Conservation (phyloP, 2,888 invertebrate genomes). For the Sesamia inferens region DNA sequence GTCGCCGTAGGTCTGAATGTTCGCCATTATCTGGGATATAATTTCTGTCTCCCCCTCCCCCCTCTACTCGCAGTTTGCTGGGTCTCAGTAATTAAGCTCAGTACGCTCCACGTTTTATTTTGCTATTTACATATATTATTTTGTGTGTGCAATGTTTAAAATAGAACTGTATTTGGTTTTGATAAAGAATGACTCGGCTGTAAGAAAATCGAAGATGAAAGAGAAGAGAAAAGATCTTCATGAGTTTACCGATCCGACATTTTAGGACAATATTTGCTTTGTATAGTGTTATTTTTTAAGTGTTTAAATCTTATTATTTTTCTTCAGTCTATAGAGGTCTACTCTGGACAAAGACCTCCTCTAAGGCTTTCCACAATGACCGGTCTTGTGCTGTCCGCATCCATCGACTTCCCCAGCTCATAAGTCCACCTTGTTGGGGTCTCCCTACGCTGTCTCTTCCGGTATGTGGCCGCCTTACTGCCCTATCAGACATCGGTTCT, state of each 20-base stretch:
- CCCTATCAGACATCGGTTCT: too few species aligned
- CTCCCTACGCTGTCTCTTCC: too few species aligned
- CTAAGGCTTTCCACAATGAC: too few species aligned
- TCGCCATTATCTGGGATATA: conserved; percentile 75
- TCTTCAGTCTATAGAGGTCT: too few species aligned
- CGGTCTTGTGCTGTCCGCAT: too few species aligned
- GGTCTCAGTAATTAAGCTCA: conserved; percentile 61
- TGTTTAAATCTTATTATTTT: too few species aligned
- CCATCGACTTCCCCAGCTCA: too few species aligned
- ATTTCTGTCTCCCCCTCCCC: conserved; percentile 69
- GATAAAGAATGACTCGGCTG: background rate
- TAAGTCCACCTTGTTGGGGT: too few species aligned
- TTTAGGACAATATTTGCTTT: background rate
- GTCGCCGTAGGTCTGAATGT: conserved; percentile 70
- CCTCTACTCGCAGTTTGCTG: conserved; percentile 63
- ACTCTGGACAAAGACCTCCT: too few species aligned
- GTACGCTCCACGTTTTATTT: conserved; percentile 55
- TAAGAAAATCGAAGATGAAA: background rate
- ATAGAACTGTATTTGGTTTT: background rate
- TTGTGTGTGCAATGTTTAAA: background rate
- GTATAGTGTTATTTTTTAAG: background rate
- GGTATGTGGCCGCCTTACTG: too few species aligned
- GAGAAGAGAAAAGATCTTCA: background rate
- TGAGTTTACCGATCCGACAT: background rate
- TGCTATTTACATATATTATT: conserved; percentile 27